Evolutionary conservation across 2,797 vertebrate species (phyloP), one percentile per base, ranked within the genome.

Genomic region (Hypotaenidia philippensis): DNA sequence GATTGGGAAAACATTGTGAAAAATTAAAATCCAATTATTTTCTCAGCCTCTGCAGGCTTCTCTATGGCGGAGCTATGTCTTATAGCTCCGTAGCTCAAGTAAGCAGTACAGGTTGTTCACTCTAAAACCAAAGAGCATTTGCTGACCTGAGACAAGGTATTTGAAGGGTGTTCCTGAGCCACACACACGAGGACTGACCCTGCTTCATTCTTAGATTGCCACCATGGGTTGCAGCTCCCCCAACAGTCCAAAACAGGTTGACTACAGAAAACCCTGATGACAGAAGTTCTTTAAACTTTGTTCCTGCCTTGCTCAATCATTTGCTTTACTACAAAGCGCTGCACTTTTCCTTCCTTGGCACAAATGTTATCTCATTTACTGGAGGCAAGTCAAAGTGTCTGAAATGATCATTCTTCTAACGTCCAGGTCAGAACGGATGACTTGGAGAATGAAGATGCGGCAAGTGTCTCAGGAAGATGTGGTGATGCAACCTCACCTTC

Each of bases 1-100:
- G 2, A n/a, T 2, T 38, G 7, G 60, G 47, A 56, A 71, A 80
- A 38, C 3, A 2, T 36, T n/a, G 19, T 20, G n/a, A 76, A 89
- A 91, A 87, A 32, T 52, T 72, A 36, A 92, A 84, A 76, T 49
- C 21, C 34, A 47, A 10, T 64, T 60, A 66, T 63, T 71, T 60
- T 41, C 31, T 68, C 50, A 21, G 34, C 26, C 26, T 40, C 38
- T 84, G 36, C 69, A 75, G 38, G 8, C 5, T 69, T 82, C 53
- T 29, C 32, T 57, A 16, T 34, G 27, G 57, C 31, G 78, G 31
- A 56, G 11, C 12, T 76, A 11, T n/a, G 50, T 18, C 0, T 1
- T 56, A 40, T 3, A 17, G 60, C 61, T 76, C 40, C 52, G 32
- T 29, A 70, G 68, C 9, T 29, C 2, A 80, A 66, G 27, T 11